Evolutionary conservation across 2,888 invertebrate species (phyloP), one percentile per base, ranked within the genome.

Genomic region (Megastigmus dorsalis): DNA sequence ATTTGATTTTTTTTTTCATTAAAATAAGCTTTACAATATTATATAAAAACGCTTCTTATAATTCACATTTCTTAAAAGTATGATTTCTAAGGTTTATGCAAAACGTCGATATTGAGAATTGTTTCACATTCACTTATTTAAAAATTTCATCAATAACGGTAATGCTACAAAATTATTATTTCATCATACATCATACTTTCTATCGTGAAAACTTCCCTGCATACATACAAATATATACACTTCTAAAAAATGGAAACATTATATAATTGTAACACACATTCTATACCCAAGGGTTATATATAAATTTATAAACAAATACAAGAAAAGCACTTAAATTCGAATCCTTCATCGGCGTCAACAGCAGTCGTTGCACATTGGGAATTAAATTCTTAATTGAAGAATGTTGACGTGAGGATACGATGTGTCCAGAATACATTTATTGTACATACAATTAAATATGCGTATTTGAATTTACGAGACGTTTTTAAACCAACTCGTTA

Each of bases 181-280:
- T 28, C 36, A 59, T 38, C 20, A 54, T 23, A 62, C 36, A 36
- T 36, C 18, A 65, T 54, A 62, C 55, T 66, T 69, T 54, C 54
- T 50, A 38, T 65, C 59, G 23, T 23, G 28, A 59, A 65, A 65
- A 28, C n/a, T 69, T 43, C 18, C 28, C 66, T 75, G 63, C 62
- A 73, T 75, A 66, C 72, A 69, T 73, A 68, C 52, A 69, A 60
- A 60, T 68, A 72, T 75, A 70, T 59, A 75, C 62, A 71, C 59
- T 41, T 52, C n/a, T 54, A 59, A 66, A 67, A 62, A 74, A 67
- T 41, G 41, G 36, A 70, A 67, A 36, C 26, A 45, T 18, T 41
- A 54, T n/a, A 48, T 33, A 50, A 65, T 62, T 66, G 38, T 57
- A 71, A 74, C 62, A 76, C 57, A n/a, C 13, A 55, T 45, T 54